Percentiles rank a stretch among this genome's conserved stretches.
Conservation (phyloP, 2,113 vertebrate species). For the Notiomystis cincta region DNA sequence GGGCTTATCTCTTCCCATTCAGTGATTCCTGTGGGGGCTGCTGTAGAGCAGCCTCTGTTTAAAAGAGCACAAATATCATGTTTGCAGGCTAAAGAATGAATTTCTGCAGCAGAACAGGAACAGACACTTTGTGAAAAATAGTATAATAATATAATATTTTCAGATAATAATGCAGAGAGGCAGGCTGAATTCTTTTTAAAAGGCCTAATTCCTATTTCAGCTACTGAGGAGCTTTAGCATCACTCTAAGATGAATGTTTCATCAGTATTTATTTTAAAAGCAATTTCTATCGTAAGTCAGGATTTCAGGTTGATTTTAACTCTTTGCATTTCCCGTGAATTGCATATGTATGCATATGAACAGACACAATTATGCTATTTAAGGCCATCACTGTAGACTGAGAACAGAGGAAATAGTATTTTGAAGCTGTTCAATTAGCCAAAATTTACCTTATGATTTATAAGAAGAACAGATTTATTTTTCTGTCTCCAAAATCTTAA, state of each 20-base stretch:
- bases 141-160: background rate
- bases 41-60: background rate
- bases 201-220: background rate
- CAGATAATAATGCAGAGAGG: background rate
- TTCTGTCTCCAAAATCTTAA: background rate
- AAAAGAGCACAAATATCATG: background rate
- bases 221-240: background rate
- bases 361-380: background rate
- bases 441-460: background rate
- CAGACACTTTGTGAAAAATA: background rate
- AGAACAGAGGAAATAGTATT: background rate
- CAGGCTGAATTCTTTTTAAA: background rate
- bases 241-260: background rate
- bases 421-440: background rate
- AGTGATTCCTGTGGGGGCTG: background rate
- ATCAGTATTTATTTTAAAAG: background rate
- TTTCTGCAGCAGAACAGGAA: background rate
- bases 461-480: background rate
- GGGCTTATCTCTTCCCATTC: background rate
- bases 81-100: background rate
- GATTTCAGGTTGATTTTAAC: background rate
- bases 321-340: background rate
- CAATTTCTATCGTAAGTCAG: background rate
- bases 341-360: background rate
- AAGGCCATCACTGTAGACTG: background rate